These are phyloP conservation scores for Ophioninae sp. DNA, from an alignment of 2,888 invertebrate genomes.

Conservation along the genomic window DNA sequence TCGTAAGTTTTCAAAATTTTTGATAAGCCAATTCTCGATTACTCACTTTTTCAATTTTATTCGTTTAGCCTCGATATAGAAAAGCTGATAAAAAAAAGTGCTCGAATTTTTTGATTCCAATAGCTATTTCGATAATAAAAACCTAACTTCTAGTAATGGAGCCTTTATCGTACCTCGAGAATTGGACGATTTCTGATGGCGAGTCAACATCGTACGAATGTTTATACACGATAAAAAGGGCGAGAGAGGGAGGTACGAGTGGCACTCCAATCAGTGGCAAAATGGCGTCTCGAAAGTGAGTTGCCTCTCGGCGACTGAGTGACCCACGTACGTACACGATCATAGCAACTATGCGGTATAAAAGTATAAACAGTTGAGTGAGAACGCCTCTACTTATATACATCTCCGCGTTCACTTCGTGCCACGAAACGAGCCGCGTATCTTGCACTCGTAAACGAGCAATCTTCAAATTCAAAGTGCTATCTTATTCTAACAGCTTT, in stretches of 20 bases:
- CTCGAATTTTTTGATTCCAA: slow-evolving; percentile 4
- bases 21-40: background rate
- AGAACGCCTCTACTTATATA: slow-evolving; percentile 32
- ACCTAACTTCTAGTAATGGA: slow-evolving; percentile 30
- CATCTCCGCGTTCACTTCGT: slow-evolving; percentile 35
- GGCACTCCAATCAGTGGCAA: slow-evolving; percentile 59
- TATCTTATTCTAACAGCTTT: too few species aligned
- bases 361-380: slow-evolving; percentile 12
- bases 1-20: background rate
- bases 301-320: slow-evolving; percentile 72
- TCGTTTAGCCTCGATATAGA: background rate
- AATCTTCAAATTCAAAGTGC: background rate
- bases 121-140: slow-evolving; percentile 31
- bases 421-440: slow-evolving; percentile 24
- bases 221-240: slow-evolving; percentile 16
- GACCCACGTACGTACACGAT: slow-evolving; percentile 70
- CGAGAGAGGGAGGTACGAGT: slow-evolving; percentile 62
- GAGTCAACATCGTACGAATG: background rate
- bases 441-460: slow-evolving; percentile 10
- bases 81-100: slow-evolving; percentile 13
- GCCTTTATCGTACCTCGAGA: slow-evolving; percentile 3
- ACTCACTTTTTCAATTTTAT: background rate
- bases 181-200: slow-evolving; percentile 24
- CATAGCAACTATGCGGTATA: slow-evolving; percentile 4
- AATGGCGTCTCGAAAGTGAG: slow-evolving; percentile 76